Evolutionary conservation across 2,797 vertebrate species (phyloP).

Genomic region (Onychomys arenicola): DNA sequence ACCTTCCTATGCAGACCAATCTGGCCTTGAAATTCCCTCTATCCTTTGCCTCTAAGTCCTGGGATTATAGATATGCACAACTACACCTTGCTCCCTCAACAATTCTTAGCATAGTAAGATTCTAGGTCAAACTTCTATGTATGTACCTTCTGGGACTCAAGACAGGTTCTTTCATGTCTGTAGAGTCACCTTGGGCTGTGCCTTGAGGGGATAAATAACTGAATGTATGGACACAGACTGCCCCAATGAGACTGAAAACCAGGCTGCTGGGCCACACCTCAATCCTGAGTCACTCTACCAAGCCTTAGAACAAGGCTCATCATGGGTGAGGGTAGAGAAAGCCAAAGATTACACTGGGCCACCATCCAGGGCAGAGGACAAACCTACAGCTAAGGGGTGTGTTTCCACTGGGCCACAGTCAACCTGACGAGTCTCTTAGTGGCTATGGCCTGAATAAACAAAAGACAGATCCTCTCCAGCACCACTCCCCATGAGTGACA

Average conservation of each 20-base stretch:
- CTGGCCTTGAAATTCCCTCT: neutral
- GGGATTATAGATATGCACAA: neutral
- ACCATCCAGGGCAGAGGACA: neutral
- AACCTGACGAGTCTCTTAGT: neutral
- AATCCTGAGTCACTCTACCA: neutral
- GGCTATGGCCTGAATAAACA: neutral
- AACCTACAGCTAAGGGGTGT: neutral
- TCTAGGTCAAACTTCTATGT: constrained; percentile 27
- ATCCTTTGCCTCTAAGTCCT: neutral
- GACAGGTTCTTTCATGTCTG: neutral
- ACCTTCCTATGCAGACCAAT: neutral
- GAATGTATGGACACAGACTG: neutral
- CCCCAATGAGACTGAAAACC: neutral
- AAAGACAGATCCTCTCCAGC: neutral
- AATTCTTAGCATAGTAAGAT: neutral
- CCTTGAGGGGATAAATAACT: neutral
- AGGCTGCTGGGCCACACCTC: neutral
- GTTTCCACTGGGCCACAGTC: neutral
- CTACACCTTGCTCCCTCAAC: neutral
- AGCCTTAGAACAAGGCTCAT: neutral
- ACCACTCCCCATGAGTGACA: neutral
- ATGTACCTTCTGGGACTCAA: constrained; percentile 25
- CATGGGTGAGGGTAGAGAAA: neutral
- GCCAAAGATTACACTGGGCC: neutral
- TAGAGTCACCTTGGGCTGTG: neutral